phyloP scores from a whole-genome alignment of 2,888 invertebrate species.

The Drosophila nr. perissopoda region DNA sequence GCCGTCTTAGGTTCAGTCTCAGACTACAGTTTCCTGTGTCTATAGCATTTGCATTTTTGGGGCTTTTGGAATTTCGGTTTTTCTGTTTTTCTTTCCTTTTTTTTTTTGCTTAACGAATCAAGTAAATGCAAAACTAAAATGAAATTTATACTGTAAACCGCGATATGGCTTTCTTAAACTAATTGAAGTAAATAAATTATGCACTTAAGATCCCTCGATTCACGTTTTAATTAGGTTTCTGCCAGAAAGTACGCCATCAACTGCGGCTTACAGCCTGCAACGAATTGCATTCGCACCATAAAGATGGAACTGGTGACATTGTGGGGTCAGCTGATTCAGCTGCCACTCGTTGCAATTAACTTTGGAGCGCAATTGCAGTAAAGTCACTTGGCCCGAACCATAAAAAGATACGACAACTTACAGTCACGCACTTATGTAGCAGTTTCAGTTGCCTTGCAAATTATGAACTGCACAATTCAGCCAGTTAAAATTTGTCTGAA shows the following conservation, averaged over 20 bases:
- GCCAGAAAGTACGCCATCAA: constrained; percentile 29
- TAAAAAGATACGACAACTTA: constrained; percentile 56
- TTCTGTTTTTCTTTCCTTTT: constrained; percentile 7
- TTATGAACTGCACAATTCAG: constrained; percentile 38
- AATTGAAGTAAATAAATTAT: constrained; percentile 68
- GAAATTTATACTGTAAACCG: constrained; percentile 48
- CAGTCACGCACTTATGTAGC: constrained; percentile 39
- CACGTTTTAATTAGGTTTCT: constrained; percentile 35
- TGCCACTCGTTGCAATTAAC: constrained; percentile 52
- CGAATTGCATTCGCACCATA: constrained; percentile 32
- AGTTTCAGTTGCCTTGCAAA: constrained; percentile 34
- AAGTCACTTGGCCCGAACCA: constrained; percentile 26
- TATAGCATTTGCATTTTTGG: constrained; percentile 67
- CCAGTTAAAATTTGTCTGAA: constrained; percentile 5
- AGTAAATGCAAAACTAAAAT: constrained; percentile 70
- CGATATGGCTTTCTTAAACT: constrained; percentile 59
- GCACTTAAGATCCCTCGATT: constrained; percentile 12
- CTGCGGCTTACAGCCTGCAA: constrained; percentile 26
- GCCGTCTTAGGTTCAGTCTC: background rate
- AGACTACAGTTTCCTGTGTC: constrained; percentile 23
- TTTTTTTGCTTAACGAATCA: constrained; percentile 59
- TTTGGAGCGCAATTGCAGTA: constrained; percentile 40
- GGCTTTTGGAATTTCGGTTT: constrained; percentile 43
- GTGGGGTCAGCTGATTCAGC: constrained; percentile 24
- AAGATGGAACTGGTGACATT: constrained; percentile 21